Evolutionary conservation across 35 echinoderm and acorn worm genomes (phyloP).

Genomic region (Chiridota heheva): DNA sequence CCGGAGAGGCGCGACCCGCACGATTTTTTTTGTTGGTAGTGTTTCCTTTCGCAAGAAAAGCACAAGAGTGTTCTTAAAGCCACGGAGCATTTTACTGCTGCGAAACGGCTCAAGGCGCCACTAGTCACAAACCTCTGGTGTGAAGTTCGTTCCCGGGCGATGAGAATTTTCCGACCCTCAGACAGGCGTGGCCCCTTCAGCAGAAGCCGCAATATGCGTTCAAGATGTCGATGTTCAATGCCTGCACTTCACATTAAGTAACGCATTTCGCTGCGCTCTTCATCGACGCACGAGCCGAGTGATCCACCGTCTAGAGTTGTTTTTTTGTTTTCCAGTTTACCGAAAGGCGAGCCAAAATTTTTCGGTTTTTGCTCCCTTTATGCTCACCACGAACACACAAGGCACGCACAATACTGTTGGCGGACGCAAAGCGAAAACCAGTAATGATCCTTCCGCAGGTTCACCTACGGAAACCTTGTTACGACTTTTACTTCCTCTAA

Average conservation of each 20-base stretch:
- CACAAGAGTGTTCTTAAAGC: too few species aligned
- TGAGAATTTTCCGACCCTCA: conserved; percentile 23
- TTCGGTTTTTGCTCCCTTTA: too few species aligned
- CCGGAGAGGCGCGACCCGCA: too few species aligned
- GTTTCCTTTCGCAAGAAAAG: neutral
- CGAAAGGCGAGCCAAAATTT: too few species aligned
- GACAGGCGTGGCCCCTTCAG: conserved; percentile 44
- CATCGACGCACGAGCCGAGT: conserved; percentile 86
- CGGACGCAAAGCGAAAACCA: too few species aligned
- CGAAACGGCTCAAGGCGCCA: neutral
- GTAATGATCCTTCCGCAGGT: too few species aligned
- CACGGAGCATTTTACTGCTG: neutral
- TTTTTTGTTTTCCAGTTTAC: too few species aligned
- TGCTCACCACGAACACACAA: too few species aligned
- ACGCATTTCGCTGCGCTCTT: conserved; percentile 80
- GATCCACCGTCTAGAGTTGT: conserved; percentile 80
- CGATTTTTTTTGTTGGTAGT: neutral
- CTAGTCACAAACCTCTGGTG: neutral
- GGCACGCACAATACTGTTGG: too few species aligned
- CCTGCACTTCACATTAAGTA: conserved; percentile 81
- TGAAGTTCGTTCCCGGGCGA: too few species aligned
- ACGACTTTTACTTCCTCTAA: conserved; percentile 80
- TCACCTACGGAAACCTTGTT: too few species aligned
- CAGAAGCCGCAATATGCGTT: conserved; percentile 62
- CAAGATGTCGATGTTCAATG: conserved; percentile 56